Evolutionary conservation across 2,888 invertebrate species (phyloP), one percentile per base, ranked within the genome.

Genomic region (Vesta saturnalis): DNA sequence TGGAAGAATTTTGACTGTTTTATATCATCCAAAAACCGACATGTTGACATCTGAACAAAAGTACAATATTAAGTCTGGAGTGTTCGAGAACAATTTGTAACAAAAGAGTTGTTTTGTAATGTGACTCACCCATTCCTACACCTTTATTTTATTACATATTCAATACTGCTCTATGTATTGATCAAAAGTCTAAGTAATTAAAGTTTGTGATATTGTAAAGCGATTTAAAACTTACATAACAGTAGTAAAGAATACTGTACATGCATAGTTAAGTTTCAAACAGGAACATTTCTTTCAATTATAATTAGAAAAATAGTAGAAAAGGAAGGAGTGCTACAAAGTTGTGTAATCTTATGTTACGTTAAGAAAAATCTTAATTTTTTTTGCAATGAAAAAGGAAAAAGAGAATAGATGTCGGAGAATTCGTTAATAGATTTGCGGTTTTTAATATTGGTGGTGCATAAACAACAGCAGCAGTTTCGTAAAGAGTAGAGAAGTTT

Each of bases 381-480:
- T n/a, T n/a, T 39, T 39, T n/a, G 39, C 39, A 39, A 39, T 39
- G 39, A 39, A 39, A 39, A 39, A 39, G 8, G 39, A 39, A 39
- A 39, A 39, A 39, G n/a, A 39, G 8, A n/a, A n/a, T n/a, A 39
- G 39, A 39, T 39, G 39, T 39, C 39, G 39, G 1, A 19, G 52
- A 52, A 52, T 52, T 52, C 52, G 52, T 39, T 64, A 22, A 39
- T 58, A 39, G 15, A 18, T 61, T 67, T 69, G 72, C 60, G 64
- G 65, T 66, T 66, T 62, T 43, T 64, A 64, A 66, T 64, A 70
- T 56, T 22, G 62, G 57, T 57, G 66, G 59, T 72, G 67, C 72
- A 72, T 73, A 71, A 73, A 72, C 70, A 72, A 68, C 70, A 67
- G 70, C 70, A 67, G 70, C 69, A 69, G 72, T 72, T 72, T 72